Conservation (phyloP, 2,797 vertebrate genomes). For the Leptatherina wallacei region DNA sequence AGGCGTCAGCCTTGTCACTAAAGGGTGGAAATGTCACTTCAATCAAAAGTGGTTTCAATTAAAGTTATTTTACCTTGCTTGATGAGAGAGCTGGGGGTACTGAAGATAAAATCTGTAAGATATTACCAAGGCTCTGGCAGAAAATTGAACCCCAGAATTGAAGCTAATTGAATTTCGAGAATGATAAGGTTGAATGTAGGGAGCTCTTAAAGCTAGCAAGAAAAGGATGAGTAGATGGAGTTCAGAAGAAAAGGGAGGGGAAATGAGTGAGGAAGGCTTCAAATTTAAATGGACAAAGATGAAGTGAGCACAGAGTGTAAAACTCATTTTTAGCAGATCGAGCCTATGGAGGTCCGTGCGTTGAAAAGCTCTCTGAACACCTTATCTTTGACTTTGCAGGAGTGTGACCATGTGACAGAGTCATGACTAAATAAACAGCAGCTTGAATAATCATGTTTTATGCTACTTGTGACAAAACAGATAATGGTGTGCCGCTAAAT, state of each 20-base stretch:
- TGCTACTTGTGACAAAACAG: slow-evolving; percentile 30
- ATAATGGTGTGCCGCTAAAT: slow-evolving; percentile 9
- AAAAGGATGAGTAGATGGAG: slow-evolving; percentile 40
- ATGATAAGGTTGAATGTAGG: slow-evolving; percentile 75
- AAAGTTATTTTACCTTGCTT: slow-evolving; percentile 80
- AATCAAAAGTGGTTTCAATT: slow-evolving; percentile 84
- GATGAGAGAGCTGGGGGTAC: slow-evolving; percentile 76
- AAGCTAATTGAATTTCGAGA: slow-evolving; percentile 83
- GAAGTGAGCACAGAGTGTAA: slow-evolving; percentile 33
- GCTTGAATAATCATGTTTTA: slow-evolving; percentile 51
- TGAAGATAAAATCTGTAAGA: slow-evolving; percentile 75
- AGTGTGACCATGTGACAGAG: slow-evolving; percentile 37
- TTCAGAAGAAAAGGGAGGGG: slow-evolving; percentile 28
- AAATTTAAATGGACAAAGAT: slow-evolving; percentile 61
- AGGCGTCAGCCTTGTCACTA: slow-evolving; percentile 21
- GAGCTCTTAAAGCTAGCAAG: slow-evolving; percentile 58
- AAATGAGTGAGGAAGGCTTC: slow-evolving; percentile 23
- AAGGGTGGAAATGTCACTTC: slow-evolving; percentile 69
- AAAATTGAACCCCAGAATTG: slow-evolving; percentile 79
- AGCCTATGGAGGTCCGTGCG: slow-evolving; percentile 14
- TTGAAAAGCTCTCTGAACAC: slow-evolving; percentile 40
- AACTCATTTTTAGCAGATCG: slow-evolving; percentile 29
- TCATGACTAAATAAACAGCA: slow-evolving; percentile 54
- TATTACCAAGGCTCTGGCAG: slow-evolving; percentile 71
- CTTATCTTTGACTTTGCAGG: slow-evolving; percentile 57